phyloP scores from a whole-genome alignment of 2,888 invertebrate species.

The Hypomecis punctinalis region DNA sequence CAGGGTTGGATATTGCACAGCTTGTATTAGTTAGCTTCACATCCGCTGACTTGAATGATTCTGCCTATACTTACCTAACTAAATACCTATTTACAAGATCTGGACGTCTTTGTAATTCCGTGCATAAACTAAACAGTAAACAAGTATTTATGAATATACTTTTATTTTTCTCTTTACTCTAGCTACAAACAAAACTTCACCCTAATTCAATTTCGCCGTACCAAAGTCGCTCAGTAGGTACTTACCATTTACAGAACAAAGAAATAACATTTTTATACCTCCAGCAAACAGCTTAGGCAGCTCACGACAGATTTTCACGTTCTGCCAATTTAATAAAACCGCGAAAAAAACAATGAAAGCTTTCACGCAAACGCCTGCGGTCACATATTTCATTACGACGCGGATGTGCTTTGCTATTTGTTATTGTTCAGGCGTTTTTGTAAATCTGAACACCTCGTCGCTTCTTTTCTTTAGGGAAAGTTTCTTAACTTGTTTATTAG shows the following conservation, averaged over 20 bases:
- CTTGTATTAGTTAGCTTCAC: too few species aligned
- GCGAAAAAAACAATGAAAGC: slow-evolving; percentile 46
- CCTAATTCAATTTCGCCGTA: slow-evolving; percentile 15
- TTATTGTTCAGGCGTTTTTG: slow-evolving; percentile 58
- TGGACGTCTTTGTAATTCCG: too few species aligned
- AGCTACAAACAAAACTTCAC: neutral
- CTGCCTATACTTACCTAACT: too few species aligned
- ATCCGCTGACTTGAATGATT: too few species aligned
- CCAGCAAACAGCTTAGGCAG: slow-evolving; percentile 28
- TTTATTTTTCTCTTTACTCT: neutral
- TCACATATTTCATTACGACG: slow-evolving; percentile 59
- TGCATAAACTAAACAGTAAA: too few species aligned
- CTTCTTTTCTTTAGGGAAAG: neutral
- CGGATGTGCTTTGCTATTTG: slow-evolving; percentile 54
- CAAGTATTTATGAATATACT: neutral
- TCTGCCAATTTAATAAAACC: slow-evolving; percentile 39
- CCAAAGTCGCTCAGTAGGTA: slow-evolving; percentile 1
- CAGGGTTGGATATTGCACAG: too few species aligned
- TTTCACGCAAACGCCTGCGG: slow-evolving; percentile 56
- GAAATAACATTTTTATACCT: slow-evolving; percentile 24
- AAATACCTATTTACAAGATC: too few species aligned
- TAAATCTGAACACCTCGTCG: slow-evolving; percentile 52
- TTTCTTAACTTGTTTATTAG: neutral
- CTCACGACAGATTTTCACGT: slow-evolving; percentile 35
- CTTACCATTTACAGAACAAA: slow-evolving; percentile 25